Evolutionary conservation across 2,888 invertebrate species (phyloP), one percentile per base, ranked within the genome.

Genomic region (Fissipunctia ypsillon): DNA sequence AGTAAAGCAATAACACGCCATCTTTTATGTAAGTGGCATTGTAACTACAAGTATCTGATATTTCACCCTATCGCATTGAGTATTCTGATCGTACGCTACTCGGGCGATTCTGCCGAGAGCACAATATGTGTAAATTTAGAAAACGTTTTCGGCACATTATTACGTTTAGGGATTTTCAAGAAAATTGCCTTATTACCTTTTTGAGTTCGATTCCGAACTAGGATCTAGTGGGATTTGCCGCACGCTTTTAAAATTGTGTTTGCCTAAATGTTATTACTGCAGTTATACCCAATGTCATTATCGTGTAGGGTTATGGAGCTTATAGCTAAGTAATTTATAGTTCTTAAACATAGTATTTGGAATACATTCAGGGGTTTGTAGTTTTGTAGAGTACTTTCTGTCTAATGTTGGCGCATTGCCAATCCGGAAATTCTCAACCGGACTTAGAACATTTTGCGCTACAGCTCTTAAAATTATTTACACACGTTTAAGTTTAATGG

Each of bases 101-200:
- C 91, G 90, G 92, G 91, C 93, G 94, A 93, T 94, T 94, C 94
- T 86, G 91, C 93, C 90, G 90, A 92, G 92, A 94, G 91, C 93
- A 95, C 95, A 95, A 95, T 95, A 94, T 95, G 95, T 95, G 95
- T 95, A 95, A 95, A 95, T 95, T 95, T 95, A 94, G 93, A 94
- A 93, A 95, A 93, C 95, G 95, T 94, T 95, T 94, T 95, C 94
- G 95, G 94, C 94, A 94, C 95, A 95, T 95, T 95, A 95, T 95
- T 95, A 95, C 95, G 93, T 95, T 94, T 93, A 93, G 94, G 95
- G 95, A 95, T 95, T 95, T 95, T 95, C 92, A 93, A 95, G 95
- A 94, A 95, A 95, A 95, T 95, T 95, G 95, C 95, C 95, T 95
- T 95, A 95, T 95, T 95, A 95, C 95, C 94, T 94, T 93, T 95